Evolutionary conservation across 2,113 vertebrate genomes (phyloP), one percentile per base, ranked within the genome.

Genomic region (Suricata suricatta): DNA sequence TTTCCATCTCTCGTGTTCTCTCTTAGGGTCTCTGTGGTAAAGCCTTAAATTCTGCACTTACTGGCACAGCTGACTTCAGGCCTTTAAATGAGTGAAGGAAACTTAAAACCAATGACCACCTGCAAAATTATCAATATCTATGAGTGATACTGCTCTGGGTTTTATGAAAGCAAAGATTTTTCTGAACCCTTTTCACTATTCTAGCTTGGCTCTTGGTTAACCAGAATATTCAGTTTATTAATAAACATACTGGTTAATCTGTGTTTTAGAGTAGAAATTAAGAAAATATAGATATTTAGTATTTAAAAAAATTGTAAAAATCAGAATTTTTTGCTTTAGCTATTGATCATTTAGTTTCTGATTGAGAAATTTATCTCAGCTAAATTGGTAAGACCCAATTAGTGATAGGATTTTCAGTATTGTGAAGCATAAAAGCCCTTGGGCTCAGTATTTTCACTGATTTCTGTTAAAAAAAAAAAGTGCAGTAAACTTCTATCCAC

Each of bases 221-320:
- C 50, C 5, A 95, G 35, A 90, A 82, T 66, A 87, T 38, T 90
- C 25, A 60, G 0, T 54, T 87, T 96, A 77, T 86, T 95, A 86
- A 92, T 96, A 86, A 96, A 71, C 81, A 14, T n/a, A 71, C 27
- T 92, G 50, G 54, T 90, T 89, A 54, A 85, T 93, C 19, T 88
- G 13, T 89, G 23, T 92, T 68, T 89, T 94, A 92, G 63, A 29
- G 25, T 93, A 64, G 47, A 33, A 79, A 63, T 64, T 87, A 96
- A 92, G 27, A 88, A 92, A 80, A 81, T 81, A 68, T 0, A 72
- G 52, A 88, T 2, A 23, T 74, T 84, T 69, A 88, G 13, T 93
- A 66, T 93, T 69, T 84, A 77, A 71, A 72, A 77, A 63, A 41
- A 38, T 57, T 81, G 13, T 57, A 71, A 84, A 52, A 93, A 17